Evolutionary conservation across 2,113 vertebrate genomes (phyloP).

Genomic region (Sprattus sprattus): DNA sequence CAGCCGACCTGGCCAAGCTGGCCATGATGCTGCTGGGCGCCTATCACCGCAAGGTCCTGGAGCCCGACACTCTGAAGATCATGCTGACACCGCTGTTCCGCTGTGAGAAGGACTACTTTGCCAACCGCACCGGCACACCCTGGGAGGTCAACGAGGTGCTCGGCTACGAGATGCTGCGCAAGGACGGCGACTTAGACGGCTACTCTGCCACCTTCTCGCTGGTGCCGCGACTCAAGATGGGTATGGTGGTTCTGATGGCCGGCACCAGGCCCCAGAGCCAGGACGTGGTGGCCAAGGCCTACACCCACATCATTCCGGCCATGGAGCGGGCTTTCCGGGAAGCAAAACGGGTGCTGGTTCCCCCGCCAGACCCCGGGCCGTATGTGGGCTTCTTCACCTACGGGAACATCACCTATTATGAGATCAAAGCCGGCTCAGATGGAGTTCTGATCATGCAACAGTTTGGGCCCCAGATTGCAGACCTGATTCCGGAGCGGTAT

Average conservation of each 20-base stretch:
- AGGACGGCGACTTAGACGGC: slow-evolving; percentile 88
- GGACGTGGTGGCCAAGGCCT: slow-evolving; percentile 76
- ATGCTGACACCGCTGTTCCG: slow-evolving; percentile 82
- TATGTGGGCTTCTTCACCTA: slow-evolving; percentile 87
- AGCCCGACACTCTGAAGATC: slow-evolving; percentile 78
- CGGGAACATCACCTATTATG: slow-evolving; percentile 85
- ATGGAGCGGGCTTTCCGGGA: slow-evolving; percentile 79
- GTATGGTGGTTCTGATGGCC: slow-evolving; percentile 84
- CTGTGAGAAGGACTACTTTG: slow-evolving; percentile 83
- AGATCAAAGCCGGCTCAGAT: slow-evolving; percentile 75
- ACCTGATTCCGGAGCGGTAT: slow-evolving; percentile 79
- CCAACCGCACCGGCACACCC: slow-evolving; percentile 83
- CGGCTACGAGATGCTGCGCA: slow-evolving; percentile 83
- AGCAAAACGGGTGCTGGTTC: slow-evolving; percentile 63
- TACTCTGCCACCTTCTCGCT: slow-evolving; percentile 86
- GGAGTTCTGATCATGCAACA: slow-evolving; percentile 86
- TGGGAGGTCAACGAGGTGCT: slow-evolving; percentile 87
- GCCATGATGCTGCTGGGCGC: slow-evolving; percentile 80
- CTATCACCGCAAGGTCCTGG: slow-evolving; percentile 69
- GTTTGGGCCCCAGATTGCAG: slow-evolving; percentile 85
- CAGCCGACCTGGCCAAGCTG: slow-evolving; percentile 87
- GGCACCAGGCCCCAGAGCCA: slow-evolving; percentile 76
- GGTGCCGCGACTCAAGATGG: slow-evolving; percentile 81
- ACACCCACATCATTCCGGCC: slow-evolving; percentile 79
- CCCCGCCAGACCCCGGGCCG: slow-evolving; percentile 76